A percentile compares a stretch with the other conserved stretches of the same genome.
These are phyloP conservation scores for Drosophila ezoana DNA, from an alignment of 2,888 invertebrate species.

Conservation along the genomic window DNA sequence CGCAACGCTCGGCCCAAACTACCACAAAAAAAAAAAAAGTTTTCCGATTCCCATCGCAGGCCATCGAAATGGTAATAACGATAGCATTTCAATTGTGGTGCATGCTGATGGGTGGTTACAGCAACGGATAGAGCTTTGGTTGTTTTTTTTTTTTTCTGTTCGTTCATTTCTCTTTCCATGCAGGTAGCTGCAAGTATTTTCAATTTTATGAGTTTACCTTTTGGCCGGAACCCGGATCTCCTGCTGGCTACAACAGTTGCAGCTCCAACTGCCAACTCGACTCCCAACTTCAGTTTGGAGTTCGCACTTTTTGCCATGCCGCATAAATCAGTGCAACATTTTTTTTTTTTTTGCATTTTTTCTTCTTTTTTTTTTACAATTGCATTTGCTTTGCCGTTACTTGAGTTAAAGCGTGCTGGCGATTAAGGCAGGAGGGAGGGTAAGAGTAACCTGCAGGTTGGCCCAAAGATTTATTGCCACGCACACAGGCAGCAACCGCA, in stretches of 20 bases:
- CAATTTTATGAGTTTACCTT: slow-evolving; percentile 73
- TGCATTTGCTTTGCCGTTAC: slow-evolving; percentile 66
- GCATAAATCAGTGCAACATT: slow-evolving; percentile 72
- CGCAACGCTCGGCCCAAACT: not conserved
- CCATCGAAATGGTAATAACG: slow-evolving; percentile 68
- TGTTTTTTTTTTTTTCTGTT: slow-evolving; percentile 12
- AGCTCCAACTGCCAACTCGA: slow-evolving; percentile 31
- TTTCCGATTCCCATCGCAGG: slow-evolving; percentile 21
- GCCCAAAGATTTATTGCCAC: slow-evolving; percentile 63
- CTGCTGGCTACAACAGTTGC: slow-evolving; percentile 35
- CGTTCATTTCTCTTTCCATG: slow-evolving; percentile 31
- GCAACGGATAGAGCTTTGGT: slow-evolving; percentile 14
- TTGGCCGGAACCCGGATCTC: slow-evolving; percentile 44
- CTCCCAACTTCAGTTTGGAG: slow-evolving; percentile 52
- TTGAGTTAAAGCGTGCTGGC: slow-evolving; percentile 61
- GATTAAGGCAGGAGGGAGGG: slow-evolving; percentile 33
- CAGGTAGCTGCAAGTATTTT: slow-evolving; percentile 66
- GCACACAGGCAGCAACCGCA: slow-evolving; percentile 46
- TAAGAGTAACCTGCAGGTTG: slow-evolving; percentile 47
- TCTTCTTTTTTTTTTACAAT: slow-evolving; percentile 41
- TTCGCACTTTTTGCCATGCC: slow-evolving; percentile 60
- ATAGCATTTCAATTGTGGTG: slow-evolving; percentile 71
- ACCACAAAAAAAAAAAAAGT: not conserved
- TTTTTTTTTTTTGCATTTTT: not conserved
- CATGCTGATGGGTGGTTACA: slow-evolving; percentile 22